Conservation (phyloP, 1,140 invertebrate species). For the Thaumetopoea pityocampa region DNA sequence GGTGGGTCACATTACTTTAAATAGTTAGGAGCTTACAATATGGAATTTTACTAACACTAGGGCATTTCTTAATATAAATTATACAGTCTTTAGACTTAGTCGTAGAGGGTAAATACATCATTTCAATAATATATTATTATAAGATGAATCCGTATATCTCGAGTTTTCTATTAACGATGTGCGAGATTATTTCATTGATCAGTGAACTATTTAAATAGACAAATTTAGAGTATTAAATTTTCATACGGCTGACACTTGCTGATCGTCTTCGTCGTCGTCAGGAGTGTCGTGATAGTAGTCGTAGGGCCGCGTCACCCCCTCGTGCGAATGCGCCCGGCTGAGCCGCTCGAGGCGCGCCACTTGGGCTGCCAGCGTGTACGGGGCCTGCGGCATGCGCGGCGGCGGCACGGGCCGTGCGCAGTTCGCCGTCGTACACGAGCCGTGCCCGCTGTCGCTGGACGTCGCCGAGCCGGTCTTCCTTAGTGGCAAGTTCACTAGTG, state of each 20-base stretch:
- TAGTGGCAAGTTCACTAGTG: constrained; percentile 90
- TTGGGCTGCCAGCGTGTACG: constrained; percentile 87
- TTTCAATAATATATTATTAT: constrained; percentile 41
- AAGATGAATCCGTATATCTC: constrained; percentile 56
- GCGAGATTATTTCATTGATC: constrained; percentile 73
- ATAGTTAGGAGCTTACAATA: constrained; percentile 53
- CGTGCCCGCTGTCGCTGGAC: constrained; percentile 91
- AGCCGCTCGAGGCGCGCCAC: constrained; percentile 85
- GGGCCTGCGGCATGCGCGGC: constrained; percentile 81
- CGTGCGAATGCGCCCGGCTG: constrained; percentile 89
- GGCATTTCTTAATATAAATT: constrained; percentile 61
- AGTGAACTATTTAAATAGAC: constrained; percentile 67
- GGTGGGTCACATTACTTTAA: constrained; percentile 66
- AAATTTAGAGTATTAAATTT: constrained; percentile 63
- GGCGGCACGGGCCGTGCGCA: constrained; percentile 75
- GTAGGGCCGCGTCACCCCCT: constrained; percentile 84
- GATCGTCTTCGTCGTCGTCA: constrained; percentile 82
- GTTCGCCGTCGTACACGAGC: constrained; percentile 79
- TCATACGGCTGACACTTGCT: constrained; percentile 73
- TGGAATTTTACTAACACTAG: constrained; percentile 71
- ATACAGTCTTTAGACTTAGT: constrained; percentile 75
- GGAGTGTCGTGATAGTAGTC: constrained; percentile 84
- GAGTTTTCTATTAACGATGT: constrained; percentile 69
- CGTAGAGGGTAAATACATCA: constrained; percentile 63
- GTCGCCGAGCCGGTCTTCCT: constrained; percentile 92